Base-by-base conservation (phyloP, 35 echinoderm and acorn worm species). In the Diadema setosum region DNA sequence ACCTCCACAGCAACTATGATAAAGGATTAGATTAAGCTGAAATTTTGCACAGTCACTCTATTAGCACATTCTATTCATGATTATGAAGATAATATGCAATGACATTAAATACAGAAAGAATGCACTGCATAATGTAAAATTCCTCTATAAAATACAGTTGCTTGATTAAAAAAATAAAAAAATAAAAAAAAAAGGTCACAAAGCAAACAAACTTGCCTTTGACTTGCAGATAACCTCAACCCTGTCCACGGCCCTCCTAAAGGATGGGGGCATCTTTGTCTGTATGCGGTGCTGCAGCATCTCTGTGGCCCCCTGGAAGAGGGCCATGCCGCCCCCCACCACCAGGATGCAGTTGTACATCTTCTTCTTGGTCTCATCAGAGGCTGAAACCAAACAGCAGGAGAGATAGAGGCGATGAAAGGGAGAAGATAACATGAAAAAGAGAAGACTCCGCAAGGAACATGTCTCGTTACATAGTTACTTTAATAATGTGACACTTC, bases 341-440 rank as follows among this genome's bases (percentile, higher is more conserved):
- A 98, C 95, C 46, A 98, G 80, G 30, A 98, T 98, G 50, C 84
- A 91, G 42, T 88, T 91, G 81, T 98, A 98, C 95, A 98, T 98
- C 61, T 98, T 98, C 92, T 94, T 98, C 82, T 98, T 98, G 41
- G 95, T 98, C 86, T 98, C 95, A 50, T 98, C 95, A 3, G 95
- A 94, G 24, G 91, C 95, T 98, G 76, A 49, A n/a, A 46, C 17
- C 67, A 73, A 86, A 80, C 15, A 82, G 45, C 45, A 80, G 12
- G 21, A 12, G 21, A n/a, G 49, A 16, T 1, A 12, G 0, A 55
- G 1, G 49, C 21, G 14, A 55, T 55, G 21, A 55, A 55, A 2
- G 49, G 49, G 49, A 39, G 15, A 26, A 0, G 21, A 55, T 55
- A 12, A 55, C 49, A 0, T 0, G 21, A 55, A 55, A 55, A 55